Base-by-base conservation (phyloP, 2,113 vertebrate species). In the Alosa alosa region DNA sequence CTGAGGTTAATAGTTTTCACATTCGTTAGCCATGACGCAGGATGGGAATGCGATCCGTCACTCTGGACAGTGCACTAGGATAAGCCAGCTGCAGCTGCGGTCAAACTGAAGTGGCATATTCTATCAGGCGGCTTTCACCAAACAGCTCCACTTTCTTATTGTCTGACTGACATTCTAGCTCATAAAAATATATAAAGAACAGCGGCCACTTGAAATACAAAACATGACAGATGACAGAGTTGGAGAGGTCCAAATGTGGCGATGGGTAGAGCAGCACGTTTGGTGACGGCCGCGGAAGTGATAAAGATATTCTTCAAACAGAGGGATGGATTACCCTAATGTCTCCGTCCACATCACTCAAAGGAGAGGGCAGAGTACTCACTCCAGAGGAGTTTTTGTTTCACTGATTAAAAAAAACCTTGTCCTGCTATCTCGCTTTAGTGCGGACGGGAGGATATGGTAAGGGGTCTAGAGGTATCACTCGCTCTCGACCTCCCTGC, bases 1-100 rank as follows among this genome's bases (percentile, higher is more conserved):
- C 86, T 87, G 45, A 93, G 93, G 88, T 91, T 92, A 94, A 95
- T 91, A 88, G 90, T 92, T 94, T 94, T 94, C 94, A 93, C 88
- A 93, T 93, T 90, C 91, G 88, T 89, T 94, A 86, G 87, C 82
- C n/a, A 84, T 84, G 88, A 75, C 82, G 89, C 93, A 88, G 10
- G 31, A 39, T 41, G 90, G 89, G 89, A 93, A 94, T 93, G 89
- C 83, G 82, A 92, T 89, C 91, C 90, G 93, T 93, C 92, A 88
- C 90, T 86, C 88, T n/a, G 90, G 93, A 94, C 92, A 91, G 90
- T 82, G 91, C 92, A 90, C 89, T 90, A 84, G 91, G 81, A 87
- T 82, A 36, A 85, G 46, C 86, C 84, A 88, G 88, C 88, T 81
- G 91, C 92, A 94, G 93, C 93, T 92, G 93, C 49, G 88, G 88